phyloP scores from a whole-genome alignment of 2,113 vertebrate species.

The Cololabis saira region DNA sequence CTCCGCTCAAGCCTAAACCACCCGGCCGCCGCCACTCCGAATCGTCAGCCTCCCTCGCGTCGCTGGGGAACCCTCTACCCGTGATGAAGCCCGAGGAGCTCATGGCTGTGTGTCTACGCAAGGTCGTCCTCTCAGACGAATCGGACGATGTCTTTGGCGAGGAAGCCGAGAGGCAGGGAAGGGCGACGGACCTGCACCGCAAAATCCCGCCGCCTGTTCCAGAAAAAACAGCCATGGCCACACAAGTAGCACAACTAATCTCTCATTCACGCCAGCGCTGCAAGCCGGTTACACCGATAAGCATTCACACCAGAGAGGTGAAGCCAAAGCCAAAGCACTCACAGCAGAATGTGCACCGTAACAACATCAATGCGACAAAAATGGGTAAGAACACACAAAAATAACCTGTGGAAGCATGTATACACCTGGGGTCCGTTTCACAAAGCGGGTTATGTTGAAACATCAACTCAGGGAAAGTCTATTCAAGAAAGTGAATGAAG shows the following conservation, averaged over 20 bases:
- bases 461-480: no score
- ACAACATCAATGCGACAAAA: neutral
- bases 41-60: constrained; percentile 37
- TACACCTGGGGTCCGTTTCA: no score
- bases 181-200: fast-evolving
- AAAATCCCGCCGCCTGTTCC: constrained; percentile 56
- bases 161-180: neutral
- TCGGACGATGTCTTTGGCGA: constrained; percentile 37
- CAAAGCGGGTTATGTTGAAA: no score
- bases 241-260: constrained; percentile 45
- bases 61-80: neutral
- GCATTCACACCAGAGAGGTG: neutral
- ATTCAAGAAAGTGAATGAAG: no score
- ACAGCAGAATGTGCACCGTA: neutral
- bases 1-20: constrained; percentile 4
- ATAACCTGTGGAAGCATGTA: neutral
- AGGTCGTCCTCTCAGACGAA: neutral
- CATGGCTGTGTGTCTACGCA: neutral
- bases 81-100: constrained; percentile 27
- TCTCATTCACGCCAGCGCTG: constrained; percentile 3
- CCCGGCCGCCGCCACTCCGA: constrained; percentile 53
- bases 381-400: constrained; percentile 1
- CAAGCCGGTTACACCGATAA: neutral
- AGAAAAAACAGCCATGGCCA: constrained; percentile 43
- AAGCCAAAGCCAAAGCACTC: neutral